Evolutionary conservation across 2,888 invertebrate species (phyloP).

Genomic region (Lysandra coridon): DNA sequence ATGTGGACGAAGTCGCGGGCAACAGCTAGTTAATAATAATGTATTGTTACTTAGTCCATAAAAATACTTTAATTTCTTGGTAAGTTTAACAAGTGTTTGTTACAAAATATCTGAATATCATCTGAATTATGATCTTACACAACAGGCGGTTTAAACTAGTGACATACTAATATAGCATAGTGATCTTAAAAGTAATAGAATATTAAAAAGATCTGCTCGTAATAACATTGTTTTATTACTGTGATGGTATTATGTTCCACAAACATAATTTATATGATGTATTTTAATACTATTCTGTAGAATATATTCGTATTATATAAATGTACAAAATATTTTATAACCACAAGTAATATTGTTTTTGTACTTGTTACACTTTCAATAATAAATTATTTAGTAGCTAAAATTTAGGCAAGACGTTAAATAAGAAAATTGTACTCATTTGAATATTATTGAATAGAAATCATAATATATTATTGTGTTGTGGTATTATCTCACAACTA

Average conservation of each 20-base stretch:
- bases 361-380: background rate
- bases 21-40: background rate
- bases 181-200: background rate
- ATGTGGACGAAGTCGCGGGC: too few relatives aligned
- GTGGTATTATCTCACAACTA: too few relatives aligned
- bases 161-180: conserved; percentile 11
- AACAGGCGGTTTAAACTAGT: conserved; percentile 1
- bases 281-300: background rate
- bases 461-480: too few relatives aligned
- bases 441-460: too few relatives aligned
- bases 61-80: background rate
- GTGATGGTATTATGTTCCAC: background rate
- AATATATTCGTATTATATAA: background rate
- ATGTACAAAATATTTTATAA: background rate
- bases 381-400: background rate
- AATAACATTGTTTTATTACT: background rate
- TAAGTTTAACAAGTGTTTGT: background rate
- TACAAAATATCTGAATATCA: conserved; percentile 5
- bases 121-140: background rate
- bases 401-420: background rate
- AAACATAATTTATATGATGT: background rate
- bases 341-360: background rate
- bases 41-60: background rate
- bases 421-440: background rate
- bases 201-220: conserved; percentile 2